A percentile compares a stretch with the other conserved stretches of the same genome.
Conservation (phyloP, 1,140 invertebrate genomes). For the Drosophila punjabiensis region DNA sequence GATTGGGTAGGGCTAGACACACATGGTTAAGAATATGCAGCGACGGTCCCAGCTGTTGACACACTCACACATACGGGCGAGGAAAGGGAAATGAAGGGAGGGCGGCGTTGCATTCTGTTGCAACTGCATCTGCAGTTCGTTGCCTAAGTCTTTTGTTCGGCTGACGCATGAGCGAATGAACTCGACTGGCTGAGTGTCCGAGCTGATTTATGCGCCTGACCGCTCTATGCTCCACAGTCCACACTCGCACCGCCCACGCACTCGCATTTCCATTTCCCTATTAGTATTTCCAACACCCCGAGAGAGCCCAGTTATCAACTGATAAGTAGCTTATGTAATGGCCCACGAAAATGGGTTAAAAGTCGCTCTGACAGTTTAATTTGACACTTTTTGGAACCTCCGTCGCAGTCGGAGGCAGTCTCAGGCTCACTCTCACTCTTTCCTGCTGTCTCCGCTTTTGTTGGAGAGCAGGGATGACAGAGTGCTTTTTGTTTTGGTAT, state of each 20-base stretch:
- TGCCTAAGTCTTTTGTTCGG: constrained; percentile 79
- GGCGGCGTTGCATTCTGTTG: constrained; percentile 71
- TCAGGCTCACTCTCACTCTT: constrained; percentile 31
- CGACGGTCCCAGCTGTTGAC: constrained; percentile 65
- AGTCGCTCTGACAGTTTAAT: constrained; percentile 80
- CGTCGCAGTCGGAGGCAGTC: not conserved
- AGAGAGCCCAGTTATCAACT: constrained; percentile 75
- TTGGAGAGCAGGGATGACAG: constrained; percentile 59
- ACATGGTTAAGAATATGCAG: constrained; percentile 72
- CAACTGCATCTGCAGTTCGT: constrained; percentile 68
- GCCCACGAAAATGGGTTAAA: constrained; percentile 75
- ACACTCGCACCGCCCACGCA: constrained; percentile 65
- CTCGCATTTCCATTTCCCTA: constrained; percentile 51
- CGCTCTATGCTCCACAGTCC: constrained; percentile 45
- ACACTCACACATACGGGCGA: constrained; percentile 28
- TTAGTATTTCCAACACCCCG: constrained; percentile 62
- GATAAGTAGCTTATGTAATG: constrained; percentile 83
- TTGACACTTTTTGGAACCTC: constrained; percentile 69
- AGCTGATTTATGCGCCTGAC: constrained; percentile 79
- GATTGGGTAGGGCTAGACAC: constrained; percentile 40
- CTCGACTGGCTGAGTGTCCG: constrained; percentile 59
- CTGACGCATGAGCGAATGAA: constrained; percentile 75
- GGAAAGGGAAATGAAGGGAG: constrained; percentile 23
- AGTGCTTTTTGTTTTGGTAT: constrained; percentile 75
- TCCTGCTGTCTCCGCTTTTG: constrained; percentile 37